Base-by-base conservation (phyloP, 37 sponge, comb jelly and placozoan species). In the Hexactinellida sp. region DNA sequence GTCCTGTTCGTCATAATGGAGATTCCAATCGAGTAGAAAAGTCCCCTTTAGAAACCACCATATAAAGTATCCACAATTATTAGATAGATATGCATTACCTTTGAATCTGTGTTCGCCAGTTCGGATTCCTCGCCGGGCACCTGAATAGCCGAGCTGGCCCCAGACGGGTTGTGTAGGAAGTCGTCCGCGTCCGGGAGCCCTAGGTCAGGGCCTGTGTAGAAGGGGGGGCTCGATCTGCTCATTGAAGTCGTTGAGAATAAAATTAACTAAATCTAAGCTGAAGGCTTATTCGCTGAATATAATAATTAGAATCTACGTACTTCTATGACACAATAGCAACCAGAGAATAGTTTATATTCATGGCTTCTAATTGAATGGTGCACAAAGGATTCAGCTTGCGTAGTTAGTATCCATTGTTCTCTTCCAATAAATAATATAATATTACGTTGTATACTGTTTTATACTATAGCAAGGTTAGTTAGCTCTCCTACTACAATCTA, bases 1-100 rank as follows among this genome's bases (percentile, higher is more conserved):
- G 9, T 47, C 52, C 13, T 47, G 52, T 7, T 63, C 76, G 5
- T 63, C 76, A 63, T 63, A 63, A n/a, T 63, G 76, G 34, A 63
- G 76, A n/a, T 63, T 63, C 76, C 76, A 63, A 63, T 63, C 76
- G 5, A 63, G 76, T 7, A 63, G 76, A 28, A 63, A 63, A 23
- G 21, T 63, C 3, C 76, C 76, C 76, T 63, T 47, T 47, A 47
- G 13, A 47, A 19, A 47, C 16, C 9, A 47, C 52, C 9, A 47
- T 47, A 47, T 47, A 47, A 19, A 19, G 9, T 47, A 47, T 9
- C 52, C n/a, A n/a, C n/a, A n/a, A n/a, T 47, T 47, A 47, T 47
- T 47, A 47, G 52, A 9, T 63, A 63, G 13, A 28, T 7, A 3
- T 25, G 3, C 76, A 32, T 7, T 63, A 63, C 76, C 76, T 63